These are phyloP conservation scores for Atractosteus spatula DNA, from an alignment of 2,113 vertebrate species.

Conservation along the genomic window DNA sequence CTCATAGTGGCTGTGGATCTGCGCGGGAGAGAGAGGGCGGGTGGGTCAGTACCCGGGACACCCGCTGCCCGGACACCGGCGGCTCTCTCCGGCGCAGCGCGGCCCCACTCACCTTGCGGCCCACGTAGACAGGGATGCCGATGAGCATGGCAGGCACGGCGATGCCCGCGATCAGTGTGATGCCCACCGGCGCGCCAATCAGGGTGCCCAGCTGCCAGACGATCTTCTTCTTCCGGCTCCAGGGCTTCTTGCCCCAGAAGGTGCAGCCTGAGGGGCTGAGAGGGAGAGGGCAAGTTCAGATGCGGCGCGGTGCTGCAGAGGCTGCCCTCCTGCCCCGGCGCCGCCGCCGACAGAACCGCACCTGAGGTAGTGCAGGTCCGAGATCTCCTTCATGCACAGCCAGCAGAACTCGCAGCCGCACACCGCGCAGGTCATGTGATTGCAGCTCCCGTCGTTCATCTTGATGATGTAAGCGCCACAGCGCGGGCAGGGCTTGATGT, in stretches of 20 bases:
- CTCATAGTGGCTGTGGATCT: slow-evolving; percentile 97
- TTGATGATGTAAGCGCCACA: slow-evolving; percentile 98
- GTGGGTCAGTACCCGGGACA: background rate
- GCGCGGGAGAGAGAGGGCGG: slow-evolving; percentile 23
- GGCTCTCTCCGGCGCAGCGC: background rate
- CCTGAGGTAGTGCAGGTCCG: slow-evolving; percentile 99
- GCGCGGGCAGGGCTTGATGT: slow-evolving; percentile 96
- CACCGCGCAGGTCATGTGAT: slow-evolving; percentile 97
- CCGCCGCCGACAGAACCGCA: slow-evolving; percentile 38
- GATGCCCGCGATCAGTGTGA: slow-evolving; percentile 95
- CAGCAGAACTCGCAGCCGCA: slow-evolving; percentile 98
- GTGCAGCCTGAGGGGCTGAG: slow-evolving; percentile 93
- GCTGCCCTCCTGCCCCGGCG: too few species aligned
- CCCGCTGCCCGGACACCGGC: too few species aligned
- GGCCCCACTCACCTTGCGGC: slow-evolving; percentile 80
- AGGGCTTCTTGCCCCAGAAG: slow-evolving; percentile 98
- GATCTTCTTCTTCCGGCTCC: slow-evolving; percentile 99
- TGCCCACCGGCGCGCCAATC: slow-evolving; percentile 94
- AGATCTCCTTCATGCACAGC: slow-evolving; percentile 99
- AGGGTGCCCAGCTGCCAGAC: slow-evolving; percentile 95
- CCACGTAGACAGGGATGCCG: slow-evolving; percentile 94
- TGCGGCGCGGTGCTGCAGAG: too few species aligned
- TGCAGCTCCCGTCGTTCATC: slow-evolving; percentile 98
- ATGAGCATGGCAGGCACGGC: slow-evolving; percentile 98
- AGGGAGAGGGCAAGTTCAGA: background rate